phyloP scores from a whole-genome alignment of 2,113 vertebrate species.

The Ellobius talpinus region DNA sequence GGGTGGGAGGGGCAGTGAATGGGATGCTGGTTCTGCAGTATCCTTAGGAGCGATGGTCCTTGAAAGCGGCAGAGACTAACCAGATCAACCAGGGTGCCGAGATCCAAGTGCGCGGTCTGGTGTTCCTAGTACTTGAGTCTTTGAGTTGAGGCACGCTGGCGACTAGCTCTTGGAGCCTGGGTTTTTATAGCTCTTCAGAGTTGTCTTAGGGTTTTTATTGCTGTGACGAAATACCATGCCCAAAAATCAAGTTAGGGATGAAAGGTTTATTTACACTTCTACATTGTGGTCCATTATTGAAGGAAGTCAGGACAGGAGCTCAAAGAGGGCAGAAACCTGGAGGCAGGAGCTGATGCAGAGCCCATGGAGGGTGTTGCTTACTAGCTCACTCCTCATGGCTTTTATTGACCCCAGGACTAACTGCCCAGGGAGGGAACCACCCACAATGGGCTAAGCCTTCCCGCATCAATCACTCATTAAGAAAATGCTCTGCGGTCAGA shows the following conservation, averaged over 20 bases:
- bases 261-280: neutral
- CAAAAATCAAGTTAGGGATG: neutral
- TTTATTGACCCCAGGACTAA: neutral
- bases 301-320: neutral
- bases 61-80: neutral
- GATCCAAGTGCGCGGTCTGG: neutral
- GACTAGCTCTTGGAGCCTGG: neutral
- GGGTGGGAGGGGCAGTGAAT: neutral
- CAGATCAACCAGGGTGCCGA: neutral
- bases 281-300: neutral
- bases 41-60: neutral
- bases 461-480: neutral
- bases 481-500: neutral
- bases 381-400: neutral
- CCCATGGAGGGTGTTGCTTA: neutral
- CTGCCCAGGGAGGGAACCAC: neutral
- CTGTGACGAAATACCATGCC: too few relatives aligned
- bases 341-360: neutral
- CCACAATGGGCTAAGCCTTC: too few relatives aligned
- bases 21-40: neutral
- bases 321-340: neutral
- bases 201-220: neutral
- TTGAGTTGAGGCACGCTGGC: neutral
- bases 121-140: neutral
- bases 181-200: neutral